Percentiles rank a stretch among this genome's conserved stretches.
These are phyloP conservation scores for Xestia xanthographa DNA, from an alignment of 2,888 invertebrate genomes.

Conservation along the genomic window DNA sequence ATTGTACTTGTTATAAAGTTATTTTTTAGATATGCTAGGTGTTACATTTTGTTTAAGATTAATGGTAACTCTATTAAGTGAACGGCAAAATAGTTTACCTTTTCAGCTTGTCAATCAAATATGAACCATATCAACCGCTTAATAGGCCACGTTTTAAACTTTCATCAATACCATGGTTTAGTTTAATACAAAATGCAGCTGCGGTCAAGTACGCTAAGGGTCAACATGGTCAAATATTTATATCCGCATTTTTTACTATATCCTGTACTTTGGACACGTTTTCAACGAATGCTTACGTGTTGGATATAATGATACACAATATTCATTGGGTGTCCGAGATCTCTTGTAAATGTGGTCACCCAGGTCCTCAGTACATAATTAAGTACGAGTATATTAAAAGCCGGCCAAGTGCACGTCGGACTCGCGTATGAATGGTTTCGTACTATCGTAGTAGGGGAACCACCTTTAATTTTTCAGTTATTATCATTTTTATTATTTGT, in stretches of 20 bases:
- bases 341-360: not conserved
- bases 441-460: too few species aligned
- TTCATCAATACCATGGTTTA: not conserved
- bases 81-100: constrained; percentile 11
- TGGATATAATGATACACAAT: not conserved
- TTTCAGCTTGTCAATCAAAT: not conserved
- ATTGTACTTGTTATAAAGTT: constrained; percentile 7
- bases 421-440: too few species aligned
- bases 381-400: too few species aligned
- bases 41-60: not conserved
- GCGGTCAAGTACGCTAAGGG: constrained; percentile 37
- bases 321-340: not conserved
- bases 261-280: not conserved
- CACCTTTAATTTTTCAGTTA: too few species aligned
- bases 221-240: constrained; percentile 36
- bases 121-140: not conserved
- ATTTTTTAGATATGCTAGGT: not conserved
- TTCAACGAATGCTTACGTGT: not conserved
- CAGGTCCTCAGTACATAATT: not conserved
- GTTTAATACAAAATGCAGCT: constrained; percentile 7
- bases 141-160: constrained; percentile 16
- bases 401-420: too few species aligned
- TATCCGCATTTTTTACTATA: constrained; percentile 58
- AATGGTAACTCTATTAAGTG: not conserved
- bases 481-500: too few species aligned